Conservation (phyloP, 2,797 vertebrate genomes). For the Malacoraja senta region DNA sequence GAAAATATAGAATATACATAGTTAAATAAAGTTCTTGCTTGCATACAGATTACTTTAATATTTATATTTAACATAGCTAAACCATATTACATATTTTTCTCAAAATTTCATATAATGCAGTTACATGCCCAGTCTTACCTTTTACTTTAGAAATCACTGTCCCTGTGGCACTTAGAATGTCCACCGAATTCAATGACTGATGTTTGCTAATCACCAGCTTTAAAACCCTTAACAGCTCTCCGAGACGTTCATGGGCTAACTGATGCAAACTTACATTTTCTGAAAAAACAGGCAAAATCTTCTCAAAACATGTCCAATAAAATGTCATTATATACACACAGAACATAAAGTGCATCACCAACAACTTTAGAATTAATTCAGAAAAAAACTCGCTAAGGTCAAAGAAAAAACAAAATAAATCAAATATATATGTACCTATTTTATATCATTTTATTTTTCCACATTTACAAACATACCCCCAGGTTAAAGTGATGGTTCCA, state of each 20-base stretch:
- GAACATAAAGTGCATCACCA: neutral
- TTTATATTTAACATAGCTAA: no score
- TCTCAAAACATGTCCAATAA: neutral
- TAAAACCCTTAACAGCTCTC: conserved; percentile 80
- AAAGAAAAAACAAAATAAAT: neutral
- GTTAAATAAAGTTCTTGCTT: no score
- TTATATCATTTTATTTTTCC: no score
- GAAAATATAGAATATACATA: no score
- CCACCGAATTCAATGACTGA: conserved; percentile 85
- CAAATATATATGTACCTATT: neutral
- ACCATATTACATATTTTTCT: neutral
- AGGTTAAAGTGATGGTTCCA: no score
- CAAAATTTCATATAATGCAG: neutral
- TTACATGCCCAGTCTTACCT: conserved; percentile 64
- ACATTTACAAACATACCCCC: no score
- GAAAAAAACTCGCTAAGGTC: neutral
- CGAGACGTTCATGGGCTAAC: conserved; percentile 80
- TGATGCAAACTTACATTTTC: conserved; percentile 82
- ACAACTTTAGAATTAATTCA: neutral
- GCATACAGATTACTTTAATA: no score
- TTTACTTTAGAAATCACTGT: conserved; percentile 87
- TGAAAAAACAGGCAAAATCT: conserved; percentile 47
- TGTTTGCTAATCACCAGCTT: conserved; percentile 84
- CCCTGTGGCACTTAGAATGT: conserved; percentile 87
- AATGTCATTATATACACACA: neutral